Percentiles rank a stretch among this genome's conserved stretches.
phyloP scores from a whole-genome alignment of 2,888 invertebrate species.

The Ennomos erosarius region DNA sequence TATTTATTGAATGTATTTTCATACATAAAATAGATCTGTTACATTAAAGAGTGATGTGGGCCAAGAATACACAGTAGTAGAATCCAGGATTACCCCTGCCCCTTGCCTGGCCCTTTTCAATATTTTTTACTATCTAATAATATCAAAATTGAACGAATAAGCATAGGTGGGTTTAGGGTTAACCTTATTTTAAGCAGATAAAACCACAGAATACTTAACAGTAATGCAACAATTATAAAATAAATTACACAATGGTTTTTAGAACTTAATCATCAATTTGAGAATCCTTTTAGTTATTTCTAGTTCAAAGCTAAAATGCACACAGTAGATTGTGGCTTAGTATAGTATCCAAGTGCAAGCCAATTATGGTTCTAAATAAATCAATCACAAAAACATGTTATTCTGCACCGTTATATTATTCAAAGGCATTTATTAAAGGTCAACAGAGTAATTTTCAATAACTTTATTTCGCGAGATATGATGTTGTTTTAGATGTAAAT shows the following conservation, averaged over 20 bases:
- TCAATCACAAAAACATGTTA: constrained; percentile 28
- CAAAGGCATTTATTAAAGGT: constrained; percentile 33
- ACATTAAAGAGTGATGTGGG: too few species aligned
- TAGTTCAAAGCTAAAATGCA: constrained; percentile 2
- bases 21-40: too few species aligned
- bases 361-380: constrained; percentile 28
- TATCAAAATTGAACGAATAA: too few species aligned
- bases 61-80: too few species aligned
- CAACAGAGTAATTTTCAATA: constrained; percentile 35
- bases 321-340: neutral
- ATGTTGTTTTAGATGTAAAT: constrained; percentile 9
- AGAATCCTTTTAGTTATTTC: constrained; percentile 4
- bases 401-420: constrained; percentile 24
- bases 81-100: too few species aligned
- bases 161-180: too few species aligned
- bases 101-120: too few species aligned
- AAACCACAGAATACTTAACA: too few species aligned
- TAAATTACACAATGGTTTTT: neutral
- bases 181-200: too few species aligned
- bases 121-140: too few species aligned
- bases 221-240: too few species aligned
- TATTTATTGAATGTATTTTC: too few species aligned
- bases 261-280: constrained; percentile 4
- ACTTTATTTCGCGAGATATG: constrained; percentile 22
- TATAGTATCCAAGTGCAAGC: constrained; percentile 9